Evolutionary conservation across 2,888 invertebrate species (phyloP), one percentile per base, ranked within the genome.

Genomic region (Portevinia maculata): DNA sequence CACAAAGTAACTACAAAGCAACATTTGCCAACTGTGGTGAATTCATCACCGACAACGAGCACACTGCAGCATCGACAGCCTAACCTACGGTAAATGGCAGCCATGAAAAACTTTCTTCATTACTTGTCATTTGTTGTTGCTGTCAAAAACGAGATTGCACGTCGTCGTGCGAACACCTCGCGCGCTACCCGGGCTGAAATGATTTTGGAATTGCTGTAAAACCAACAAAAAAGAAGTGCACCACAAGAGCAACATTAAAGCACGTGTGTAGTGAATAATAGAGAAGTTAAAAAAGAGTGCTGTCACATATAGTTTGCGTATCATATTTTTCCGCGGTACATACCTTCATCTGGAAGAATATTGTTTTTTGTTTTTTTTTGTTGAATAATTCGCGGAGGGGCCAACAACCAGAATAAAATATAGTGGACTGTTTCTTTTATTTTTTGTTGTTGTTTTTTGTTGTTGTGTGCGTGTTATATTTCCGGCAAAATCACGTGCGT

Each of bases 141-240:
- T 83, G 83, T 83, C 83, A 83, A 76, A n/a, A 83, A 78, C 71
- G 67, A 83, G 71, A 30, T 67, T 83, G 78, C 83, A 78, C 83
- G 83, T 78, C 83, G 83, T 78, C 83, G 83, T 83, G 83, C 83
- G 78, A 71, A 78, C n/a, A 83, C 50, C 65, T 71, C 78, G 83
- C 83, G 83, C 83, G 78, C 78, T 78, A 57, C 62, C 59, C 55
- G 50, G 52, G 32, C 44, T 41, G 70, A 81, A 78, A 83, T 83
- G 65, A 73, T 21, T 76, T 65, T 44, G 64, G 37, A 64, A 62
- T 44, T 81, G 65, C 65, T 79, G 57, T 71, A 71, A 5, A 71
- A 46, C 24, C 62, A 71, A 62, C 32, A 57, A 48, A 48, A 15
- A 37, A 39, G 37, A 30, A 21, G 34, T 44, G 44, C 30, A 37